Base-by-base conservation (phyloP, 2,113 vertebrate genomes). In the human (Homo sapiens) region DNA sequence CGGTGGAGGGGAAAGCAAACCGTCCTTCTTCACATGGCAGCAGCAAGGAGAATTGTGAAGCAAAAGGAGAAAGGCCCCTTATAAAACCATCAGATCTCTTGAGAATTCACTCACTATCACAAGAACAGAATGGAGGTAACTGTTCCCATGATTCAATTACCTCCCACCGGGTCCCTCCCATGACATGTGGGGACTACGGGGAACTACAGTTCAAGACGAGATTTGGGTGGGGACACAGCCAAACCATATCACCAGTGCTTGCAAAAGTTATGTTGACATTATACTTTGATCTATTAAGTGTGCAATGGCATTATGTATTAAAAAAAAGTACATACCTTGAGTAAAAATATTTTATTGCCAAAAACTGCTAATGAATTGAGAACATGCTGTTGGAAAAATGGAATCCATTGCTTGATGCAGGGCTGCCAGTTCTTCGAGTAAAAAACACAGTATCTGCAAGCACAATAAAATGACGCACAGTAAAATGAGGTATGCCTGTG, bases 361-460 rank as follows among this genome's bases (percentile, higher is more conserved):
- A n/a, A 70, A n/a, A 38, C 8, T 70, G 35, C 68, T 38, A 70
- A n/a, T n/a, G 4, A 70, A 70, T 18, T n/a, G 17, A 38, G 35
- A n/a, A 70, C 9, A n/a, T 70, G 35, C 68, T 70, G 68, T n/a
- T 10, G 68, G 68, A n/a, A 38, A n/a, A 70, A 38, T 9, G 8
- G 68, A 35, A n/a, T 17, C 68, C 35, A 70, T 70, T n/a, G 18
- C 68, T 70, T 4, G 16, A 20, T 5, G 17, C 68, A 20, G 35
- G 32, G 35, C 35, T 70, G 8, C 8, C 17, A n/a, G 17, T n/a
- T 18, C 8, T 18, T 18, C 0, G 0, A 38, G 30, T n/a, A 35
- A 20, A 70, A n/a, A 70, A 9, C 35, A 70, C 68, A 38, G 35
- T 70, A 9, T 20, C 68, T 38, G 35, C 35, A 35, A 38, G 35